phyloP scores from a whole-genome alignment of 2,888 invertebrate genomes.

The Aleiodes testaceus region DNA sequence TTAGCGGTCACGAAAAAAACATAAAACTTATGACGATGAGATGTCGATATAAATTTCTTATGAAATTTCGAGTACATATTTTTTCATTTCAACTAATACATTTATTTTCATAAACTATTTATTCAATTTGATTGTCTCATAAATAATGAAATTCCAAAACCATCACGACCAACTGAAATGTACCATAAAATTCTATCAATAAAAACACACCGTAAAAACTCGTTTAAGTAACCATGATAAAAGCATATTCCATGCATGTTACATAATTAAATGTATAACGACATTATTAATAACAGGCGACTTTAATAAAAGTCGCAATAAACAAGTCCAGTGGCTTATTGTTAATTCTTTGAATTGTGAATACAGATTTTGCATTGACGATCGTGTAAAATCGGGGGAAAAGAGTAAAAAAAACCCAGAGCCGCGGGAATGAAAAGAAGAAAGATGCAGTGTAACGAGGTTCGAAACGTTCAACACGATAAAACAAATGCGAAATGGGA shows the following conservation, averaged over 20 bases:
- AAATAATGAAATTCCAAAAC: too few species aligned
- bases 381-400: too few species aligned
- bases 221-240: too few species aligned
- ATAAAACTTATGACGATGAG: slow-evolving; percentile 44
- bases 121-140: too few species aligned
- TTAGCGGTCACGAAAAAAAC: slow-evolving; percentile 49
- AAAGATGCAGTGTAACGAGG: slow-evolving; percentile 31
- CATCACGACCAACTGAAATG: too few species aligned
- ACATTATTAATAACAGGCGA: too few species aligned
- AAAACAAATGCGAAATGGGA: slow-evolving; percentile 47
- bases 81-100: slow-evolving; percentile 14
- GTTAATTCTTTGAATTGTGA: neutral
- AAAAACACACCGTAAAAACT: neutral
- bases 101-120: neutral
- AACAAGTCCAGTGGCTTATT: neutral
- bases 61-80: slow-evolving; percentile 37
- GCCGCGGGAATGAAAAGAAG: neutral
- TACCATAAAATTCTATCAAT: neutral
- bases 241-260: too few species aligned
- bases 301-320: neutral
- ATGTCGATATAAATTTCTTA: slow-evolving; percentile 53
- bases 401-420: neutral
- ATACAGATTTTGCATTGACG: neutral
- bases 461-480: slow-evolving; percentile 41
- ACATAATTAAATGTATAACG: too few species aligned